Evolutionary conservation across 2,888 invertebrate genomes (phyloP).

Genomic region (Bursaphelenchus okinawaensis): DNA sequence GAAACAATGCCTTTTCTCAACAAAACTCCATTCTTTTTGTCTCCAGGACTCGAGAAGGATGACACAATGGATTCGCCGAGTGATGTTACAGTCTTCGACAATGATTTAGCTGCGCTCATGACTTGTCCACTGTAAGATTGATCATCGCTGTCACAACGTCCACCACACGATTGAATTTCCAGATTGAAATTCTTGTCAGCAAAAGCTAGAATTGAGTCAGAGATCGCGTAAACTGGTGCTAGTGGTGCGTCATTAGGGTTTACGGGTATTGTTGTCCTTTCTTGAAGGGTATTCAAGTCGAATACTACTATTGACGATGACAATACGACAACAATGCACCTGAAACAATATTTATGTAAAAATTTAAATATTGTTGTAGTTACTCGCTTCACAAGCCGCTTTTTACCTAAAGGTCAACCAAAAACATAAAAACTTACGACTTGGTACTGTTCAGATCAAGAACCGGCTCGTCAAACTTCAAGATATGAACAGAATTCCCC

Average conservation of each 20-base stretch:
- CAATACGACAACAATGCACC: constrained; percentile 41
- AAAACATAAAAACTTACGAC: constrained; percentile 16
- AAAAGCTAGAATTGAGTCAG: constrained; percentile 43
- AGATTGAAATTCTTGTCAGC: constrained; percentile 54
- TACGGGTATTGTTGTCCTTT: constrained; percentile 32
- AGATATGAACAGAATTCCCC: constrained; percentile 58
- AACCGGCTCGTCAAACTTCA: constrained; percentile 29
- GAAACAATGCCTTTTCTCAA: constrained; percentile 29
- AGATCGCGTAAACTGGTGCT: constrained; percentile 38
- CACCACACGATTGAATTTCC: constrained; percentile 60
- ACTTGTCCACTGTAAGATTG: constrained; percentile 61
- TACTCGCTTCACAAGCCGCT: no score
- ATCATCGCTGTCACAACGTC: constrained; percentile 59
- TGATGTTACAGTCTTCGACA: constrained; percentile 60
- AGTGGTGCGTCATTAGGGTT: constrained; percentile 31
- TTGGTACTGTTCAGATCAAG: constrained; percentile 27
- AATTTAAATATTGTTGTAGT: no score
- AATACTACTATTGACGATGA: constrained; percentile 58
- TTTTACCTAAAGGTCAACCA: neutral
- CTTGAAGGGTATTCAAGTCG: constrained; percentile 51
- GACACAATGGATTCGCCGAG: constrained; percentile 59
- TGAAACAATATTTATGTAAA: constrained; percentile 15
- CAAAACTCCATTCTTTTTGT: constrained; percentile 10
- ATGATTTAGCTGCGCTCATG: constrained; percentile 61
- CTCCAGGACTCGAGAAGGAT: constrained; percentile 19